Evolutionary conservation across 2,113 vertebrate genomes (phyloP), one percentile per base, ranked within the genome.

Genomic region (Ceyx margarethae): DNA sequence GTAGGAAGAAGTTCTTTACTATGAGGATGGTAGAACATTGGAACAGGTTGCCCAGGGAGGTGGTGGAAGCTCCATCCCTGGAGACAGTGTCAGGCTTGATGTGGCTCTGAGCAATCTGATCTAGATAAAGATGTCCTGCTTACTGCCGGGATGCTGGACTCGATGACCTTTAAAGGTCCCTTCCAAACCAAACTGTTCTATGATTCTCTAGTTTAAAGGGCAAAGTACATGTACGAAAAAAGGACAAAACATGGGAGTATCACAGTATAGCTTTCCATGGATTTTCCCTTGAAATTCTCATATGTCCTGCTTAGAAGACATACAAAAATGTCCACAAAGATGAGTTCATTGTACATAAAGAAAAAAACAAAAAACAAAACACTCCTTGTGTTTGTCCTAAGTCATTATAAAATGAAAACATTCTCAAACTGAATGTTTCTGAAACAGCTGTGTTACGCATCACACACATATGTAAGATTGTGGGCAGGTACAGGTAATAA

Each of bases 381-480:
- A 42, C 5, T 67, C 77, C 42, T 35, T 10, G 8, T 37, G 16
- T 51, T 35, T 81, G 13, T 77, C 12, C 45, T 43, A 33, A 19
- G 37, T 58, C 7, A 31, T 56, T 62, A 26, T 57, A 50, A n/a
- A 57, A 26, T 9, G 15, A 60, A 67, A 28, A 56, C 25, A 3
- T n/a, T 78, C 15, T 13, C 33, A 46, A 62, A 74, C 3, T 3
- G 31, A 60, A 62, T 71, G 13, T 71, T 85, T 88, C 29, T 67
- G 33, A 74, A 31, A 46, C 2, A 46, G 46, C 46, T 83, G 43
- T 77, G 33, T 46, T 73, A 15, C 61, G 26, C 26, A 58, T 18
- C 26, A 50, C 23, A 48, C 9, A 43, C 11, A 25, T 5, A 11
- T 2, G 20, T 13, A 31, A 69, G 19, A 33, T 0, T 20, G 46